Evolutionary conservation across 2,888 invertebrate species (phyloP), one percentile per base, ranked within the genome.

Genomic region (Bellardia pandia): DNA sequence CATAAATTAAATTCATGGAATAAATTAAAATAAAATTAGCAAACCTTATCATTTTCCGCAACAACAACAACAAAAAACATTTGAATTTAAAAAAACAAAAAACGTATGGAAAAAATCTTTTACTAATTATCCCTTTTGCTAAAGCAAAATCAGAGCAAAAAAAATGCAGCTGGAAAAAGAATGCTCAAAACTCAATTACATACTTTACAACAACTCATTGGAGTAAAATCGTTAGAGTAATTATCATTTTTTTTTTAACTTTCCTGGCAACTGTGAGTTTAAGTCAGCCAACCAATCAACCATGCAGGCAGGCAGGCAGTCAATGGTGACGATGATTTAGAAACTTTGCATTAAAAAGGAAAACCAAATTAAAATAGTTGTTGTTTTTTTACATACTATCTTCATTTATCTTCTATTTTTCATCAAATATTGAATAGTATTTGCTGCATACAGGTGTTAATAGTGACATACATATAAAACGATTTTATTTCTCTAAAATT

Each of bases 381-480:
- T 4, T 37, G 62, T 69, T 75, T 48, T 76, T 64, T 40, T n/a
- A 3, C 33, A 16, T 16, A 30, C 48, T 66, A 14, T 7, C 51
- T 60, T 37, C 23, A 13, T 75, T 56, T 68, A 68, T 51, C 45
- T 71, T 33, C 13, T 56, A 69, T 69, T 62, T 76, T 76, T 76
- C 76, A 82, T 76, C 30, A 76, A 42, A 69, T 82, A 69, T 69
- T 69, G 51, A 76, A 76, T 51, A 60, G 62, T 33, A 82, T 60
- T 53, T 82, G 16, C 64, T 33, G 75, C 76, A 62, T 83, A 45
- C 82, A 83, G 77, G 83, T 83, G 83, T 83, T 83, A 83, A 77
- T 64, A 64, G 77, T 56, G 83, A 56, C 71, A 77, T 40, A 56
- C 71, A 77, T 40, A 51, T 48, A 58, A 51, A 75, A 75, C 62